Conservation (phyloP, 2,797 vertebrate species). For the Pseudomugil gertrudae region DNA sequence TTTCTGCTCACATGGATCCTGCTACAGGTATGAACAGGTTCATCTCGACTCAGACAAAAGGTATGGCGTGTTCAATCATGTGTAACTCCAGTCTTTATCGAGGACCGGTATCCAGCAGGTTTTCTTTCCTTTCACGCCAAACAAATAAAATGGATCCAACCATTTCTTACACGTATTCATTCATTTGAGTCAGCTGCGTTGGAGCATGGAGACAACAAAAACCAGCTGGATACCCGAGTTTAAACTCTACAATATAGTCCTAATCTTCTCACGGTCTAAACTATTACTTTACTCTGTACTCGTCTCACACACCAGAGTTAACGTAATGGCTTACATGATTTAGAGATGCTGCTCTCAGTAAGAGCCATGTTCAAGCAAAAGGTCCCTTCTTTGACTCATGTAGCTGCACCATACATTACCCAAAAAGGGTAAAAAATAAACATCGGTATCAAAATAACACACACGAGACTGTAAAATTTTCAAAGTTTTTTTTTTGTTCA, state of each 20-base stretch:
- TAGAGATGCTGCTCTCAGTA: constrained; percentile 7
- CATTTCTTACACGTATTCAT: too few species aligned
- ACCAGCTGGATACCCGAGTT: too few species aligned
- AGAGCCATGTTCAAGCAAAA: not conserved
- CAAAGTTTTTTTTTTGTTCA: constrained; percentile 84
- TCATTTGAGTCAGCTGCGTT: too few species aligned
- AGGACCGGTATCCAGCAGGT: too few species aligned
- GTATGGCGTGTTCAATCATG: too few species aligned
- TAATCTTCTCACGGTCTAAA: not conserved
- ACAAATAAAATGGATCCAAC: too few species aligned
- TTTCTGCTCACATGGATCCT: not conserved
- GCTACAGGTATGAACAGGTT: constrained; percentile 29
- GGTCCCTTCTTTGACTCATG: constrained; percentile 14
- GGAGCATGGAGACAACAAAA: too few species aligned
- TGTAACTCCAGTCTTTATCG: too few species aligned
- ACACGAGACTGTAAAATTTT: constrained; percentile 79
- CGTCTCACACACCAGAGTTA: not conserved
- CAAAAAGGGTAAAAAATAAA: not conserved
- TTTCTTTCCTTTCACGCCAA: too few species aligned
- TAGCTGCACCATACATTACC: not conserved
- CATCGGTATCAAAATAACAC: constrained; percentile 43
- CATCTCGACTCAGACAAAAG: not conserved
- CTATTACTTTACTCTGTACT: not conserved
- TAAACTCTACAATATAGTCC: not conserved
- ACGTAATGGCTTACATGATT: constrained; percentile 20